Conservation (phyloP, 64 coral and sea anemone genomes). For the Pachyseris speciosa region DNA sequence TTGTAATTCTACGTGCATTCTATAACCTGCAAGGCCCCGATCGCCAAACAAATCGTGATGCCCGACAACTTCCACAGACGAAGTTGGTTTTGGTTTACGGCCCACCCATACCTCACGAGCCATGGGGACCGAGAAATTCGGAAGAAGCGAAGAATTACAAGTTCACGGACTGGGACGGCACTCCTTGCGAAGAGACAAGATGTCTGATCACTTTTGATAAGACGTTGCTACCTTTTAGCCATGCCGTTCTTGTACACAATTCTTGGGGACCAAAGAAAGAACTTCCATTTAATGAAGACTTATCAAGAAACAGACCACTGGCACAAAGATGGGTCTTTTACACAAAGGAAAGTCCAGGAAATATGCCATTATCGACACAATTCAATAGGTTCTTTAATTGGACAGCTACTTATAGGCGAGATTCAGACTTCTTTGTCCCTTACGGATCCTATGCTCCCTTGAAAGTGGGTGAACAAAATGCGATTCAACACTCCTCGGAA, state of each 20-base stretch:
- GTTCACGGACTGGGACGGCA: not conserved
- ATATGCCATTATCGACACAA: not conserved
- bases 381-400: not conserved
- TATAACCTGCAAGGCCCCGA: no score
- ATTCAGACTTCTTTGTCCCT: constrained; percentile 4
- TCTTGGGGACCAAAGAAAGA: not conserved
- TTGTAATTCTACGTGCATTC: no score
- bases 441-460: constrained; percentile 6
- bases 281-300: not conserved
- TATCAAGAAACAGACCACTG: not conserved
- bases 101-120: not conserved
- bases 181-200: not conserved
- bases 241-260: not conserved
- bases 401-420: not conserved
- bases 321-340: constrained; percentile 7
- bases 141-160: not conserved
- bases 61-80: no score
- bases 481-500: not conserved
- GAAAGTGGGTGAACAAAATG: not conserved
- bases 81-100: not conserved
- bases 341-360: not conserved
- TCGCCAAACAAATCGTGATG: no score
- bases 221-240: not conserved
- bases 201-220: not conserved
- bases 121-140: not conserved